A percentile compares a stretch with the other conserved stretches of the same genome.
These are phyloP conservation scores for Nasonovia ribisnigri DNA, from an alignment of 2,888 invertebrate genomes.

Conservation along the genomic window DNA sequence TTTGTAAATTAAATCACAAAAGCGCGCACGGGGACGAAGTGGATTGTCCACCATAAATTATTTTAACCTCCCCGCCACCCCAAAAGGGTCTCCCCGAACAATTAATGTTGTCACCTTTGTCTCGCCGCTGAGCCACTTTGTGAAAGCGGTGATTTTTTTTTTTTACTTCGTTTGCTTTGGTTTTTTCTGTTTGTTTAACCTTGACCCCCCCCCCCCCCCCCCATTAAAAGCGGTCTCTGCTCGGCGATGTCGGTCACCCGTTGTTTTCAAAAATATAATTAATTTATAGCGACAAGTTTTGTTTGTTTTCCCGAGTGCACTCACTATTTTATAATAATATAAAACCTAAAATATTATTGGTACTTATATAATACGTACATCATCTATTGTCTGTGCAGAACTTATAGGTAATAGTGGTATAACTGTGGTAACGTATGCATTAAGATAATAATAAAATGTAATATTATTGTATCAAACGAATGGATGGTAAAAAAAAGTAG, in stretches of 20 bases:
- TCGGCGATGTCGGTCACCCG: background rate
- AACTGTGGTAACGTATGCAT: background rate
- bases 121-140: constrained; percentile 37
- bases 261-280: constrained; percentile 43
- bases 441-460: background rate
- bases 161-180: background rate
- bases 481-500: too few species aligned
- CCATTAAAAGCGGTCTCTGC: background rate
- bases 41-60: constrained; percentile 55
- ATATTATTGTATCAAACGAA: background rate
- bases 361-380: background rate
- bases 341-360: background rate
- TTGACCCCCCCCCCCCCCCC: background rate
- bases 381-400: background rate
- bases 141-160: background rate
- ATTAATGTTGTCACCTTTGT: constrained; percentile 64
- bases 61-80: constrained; percentile 44
- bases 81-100: constrained; percentile 38
- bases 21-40: constrained; percentile 1
- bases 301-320: background rate
- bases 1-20: constrained; percentile 61
- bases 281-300: constrained; percentile 19
- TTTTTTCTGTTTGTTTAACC: constrained; percentile 44
- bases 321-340: background rate
- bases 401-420: background rate